phyloP scores from a whole-genome alignment of 2,797 vertebrate species.

The Gallinago stenura region DNA sequence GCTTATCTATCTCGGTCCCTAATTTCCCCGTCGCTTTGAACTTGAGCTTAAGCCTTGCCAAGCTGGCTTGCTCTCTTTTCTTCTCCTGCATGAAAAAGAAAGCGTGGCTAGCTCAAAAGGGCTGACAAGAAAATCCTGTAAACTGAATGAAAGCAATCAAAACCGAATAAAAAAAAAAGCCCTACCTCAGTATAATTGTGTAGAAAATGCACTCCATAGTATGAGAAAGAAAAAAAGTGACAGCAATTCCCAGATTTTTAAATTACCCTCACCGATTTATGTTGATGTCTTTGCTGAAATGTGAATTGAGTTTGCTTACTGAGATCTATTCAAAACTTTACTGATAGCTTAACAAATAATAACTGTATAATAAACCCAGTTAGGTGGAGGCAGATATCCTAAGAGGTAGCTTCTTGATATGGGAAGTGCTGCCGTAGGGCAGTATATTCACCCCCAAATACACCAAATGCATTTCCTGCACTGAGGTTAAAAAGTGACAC shows the following conservation, averaged over 20 bases:
- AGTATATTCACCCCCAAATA: neutral
- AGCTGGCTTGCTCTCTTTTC: neutral
- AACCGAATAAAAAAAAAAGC: neutral
- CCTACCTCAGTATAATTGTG: neutral
- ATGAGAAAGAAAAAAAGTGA: neutral
- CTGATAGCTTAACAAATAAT: neutral
- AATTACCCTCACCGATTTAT: neutral
- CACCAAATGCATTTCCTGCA: neutral
- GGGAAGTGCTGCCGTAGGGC: neutral
- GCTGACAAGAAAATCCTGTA: constrained; percentile 5
- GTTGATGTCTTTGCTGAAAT: neutral
- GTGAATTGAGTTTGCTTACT: neutral
- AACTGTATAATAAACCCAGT: neutral
- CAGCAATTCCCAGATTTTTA: neutral
- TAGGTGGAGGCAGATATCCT: neutral
- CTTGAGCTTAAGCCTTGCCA: neutral
- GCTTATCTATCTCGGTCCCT: neutral
- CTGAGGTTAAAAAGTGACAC: neutral
- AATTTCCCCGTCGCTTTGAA: neutral
- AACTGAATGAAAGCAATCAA: neutral
- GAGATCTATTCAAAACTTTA: neutral
- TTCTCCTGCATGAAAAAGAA: neutral
- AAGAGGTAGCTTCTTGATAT: neutral
- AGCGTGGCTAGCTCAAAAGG: neutral
- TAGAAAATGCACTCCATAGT: neutral